Evolutionary conservation across 2,888 invertebrate species (phyloP), one percentile per base, ranked within the genome.

Genomic region (Chloroclystis v-ata): DNA sequence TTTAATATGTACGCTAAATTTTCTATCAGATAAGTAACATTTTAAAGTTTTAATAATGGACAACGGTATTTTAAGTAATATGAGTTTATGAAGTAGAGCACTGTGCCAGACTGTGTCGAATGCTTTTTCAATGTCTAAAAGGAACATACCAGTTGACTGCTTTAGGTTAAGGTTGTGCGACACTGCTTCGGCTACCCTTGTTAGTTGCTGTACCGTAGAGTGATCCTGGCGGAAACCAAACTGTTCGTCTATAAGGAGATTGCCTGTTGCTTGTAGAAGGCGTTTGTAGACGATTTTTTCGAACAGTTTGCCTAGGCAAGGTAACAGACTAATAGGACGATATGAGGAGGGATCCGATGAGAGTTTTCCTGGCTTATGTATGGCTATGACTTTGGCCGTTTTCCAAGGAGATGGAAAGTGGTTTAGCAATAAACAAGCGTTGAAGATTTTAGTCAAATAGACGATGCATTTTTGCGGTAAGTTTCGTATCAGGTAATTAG

Each of bases 261-360:
- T n/a, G 6, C 13, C 5, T 3, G 41, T 12, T 1, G 20, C 11
- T 8, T 20, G 8, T 1, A 1, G 7, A 1, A 47, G 32, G 1
- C 47, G 41, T 2, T 24, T n/a, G 11, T 32, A 42, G 7, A 47
- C 13, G 1, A 42, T 16, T 32, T 42, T 47, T 38, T 47, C 42
- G 12, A 42, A 42, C 1, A 47, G 12, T 11, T 47, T 42, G 7
- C 47, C 47, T 10, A 42, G 2, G 10, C 33, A 33, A 1, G 33
- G 35, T 8, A 46, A 10, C 1, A 47, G 26, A 8, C 46, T 41
- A 0, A 47, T 47, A 4, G 45, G 45, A 8, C 35, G 45, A n/a
- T 46, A 40, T 9, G 25, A 13, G 1, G 14, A 2, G 8, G 37
- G 42, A 8, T 47, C 42, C 2, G 37, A 2, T 2, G 32, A 7